These are phyloP conservation scores for Menidia menidia DNA, from an alignment of 2,797 vertebrate species.

Conservation along the genomic window DNA sequence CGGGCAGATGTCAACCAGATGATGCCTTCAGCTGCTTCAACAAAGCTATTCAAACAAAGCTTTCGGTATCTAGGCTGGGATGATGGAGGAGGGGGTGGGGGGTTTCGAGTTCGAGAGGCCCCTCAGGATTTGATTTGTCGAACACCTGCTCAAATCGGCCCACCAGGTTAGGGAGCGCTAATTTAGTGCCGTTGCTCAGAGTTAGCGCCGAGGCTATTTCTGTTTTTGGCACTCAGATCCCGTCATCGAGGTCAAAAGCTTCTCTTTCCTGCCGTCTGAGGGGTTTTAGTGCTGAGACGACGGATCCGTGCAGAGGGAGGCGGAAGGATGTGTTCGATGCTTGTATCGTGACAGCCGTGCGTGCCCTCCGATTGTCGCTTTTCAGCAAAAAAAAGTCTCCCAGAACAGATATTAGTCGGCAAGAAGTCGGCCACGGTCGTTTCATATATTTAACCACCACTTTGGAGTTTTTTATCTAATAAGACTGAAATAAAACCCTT, in stretches of 20 bases:
- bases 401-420: conserved; percentile 5
- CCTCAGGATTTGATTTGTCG: conserved; percentile 45
- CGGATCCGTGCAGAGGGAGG: conserved; percentile 9
- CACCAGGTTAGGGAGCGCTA: not conserved
- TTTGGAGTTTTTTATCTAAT: not conserved
- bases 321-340: conserved; percentile 37
- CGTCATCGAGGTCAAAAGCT: conserved; percentile 40
- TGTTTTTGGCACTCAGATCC: conserved; percentile 36
- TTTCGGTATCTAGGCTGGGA: conserved; percentile 13
- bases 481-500: no score
- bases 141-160: conserved; percentile 39
- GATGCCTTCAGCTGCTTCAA: conserved; percentile 14
- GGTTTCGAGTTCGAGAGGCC: conserved; percentile 5
- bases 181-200: not conserved
- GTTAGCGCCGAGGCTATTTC: conserved; percentile 30
- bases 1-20: conserved; percentile 56
- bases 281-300: conserved; percentile 16
- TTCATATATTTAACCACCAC: not conserved
- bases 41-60: conserved; percentile 4
- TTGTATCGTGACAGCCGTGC: conserved; percentile 25
- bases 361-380: conserved; percentile 12
- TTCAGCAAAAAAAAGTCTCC: conserved; percentile 46
- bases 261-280: conserved; percentile 40
- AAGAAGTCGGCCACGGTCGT: conserved; percentile 13
- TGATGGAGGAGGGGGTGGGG: not conserved